phyloP scores from a whole-genome alignment of 2,888 invertebrate species.

The Allygus modestus region DNA sequence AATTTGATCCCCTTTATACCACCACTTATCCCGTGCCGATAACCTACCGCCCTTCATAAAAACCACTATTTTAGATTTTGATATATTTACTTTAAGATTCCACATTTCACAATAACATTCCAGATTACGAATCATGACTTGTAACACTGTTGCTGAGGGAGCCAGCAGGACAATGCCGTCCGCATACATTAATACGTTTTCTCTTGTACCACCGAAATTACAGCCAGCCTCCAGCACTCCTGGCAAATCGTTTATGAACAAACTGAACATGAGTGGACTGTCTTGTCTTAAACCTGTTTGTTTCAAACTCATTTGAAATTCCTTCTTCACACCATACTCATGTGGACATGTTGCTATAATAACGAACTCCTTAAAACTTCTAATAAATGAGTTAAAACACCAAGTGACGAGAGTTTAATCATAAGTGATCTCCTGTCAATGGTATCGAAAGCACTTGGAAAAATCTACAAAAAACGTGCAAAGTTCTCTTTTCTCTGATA shows the following conservation, averaged over 20 bases:
- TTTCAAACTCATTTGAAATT: constrained; percentile 57
- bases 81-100: constrained; percentile 67
- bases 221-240: constrained; percentile 62
- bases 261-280: constrained; percentile 59
- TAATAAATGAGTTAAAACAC: constrained; percentile 53
- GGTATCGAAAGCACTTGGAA: constrained; percentile 55
- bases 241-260: constrained; percentile 63
- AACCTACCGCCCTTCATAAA: constrained; percentile 66
- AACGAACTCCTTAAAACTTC: background rate
- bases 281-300: constrained; percentile 62
- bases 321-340: constrained; percentile 52
- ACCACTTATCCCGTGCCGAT: constrained; percentile 49
- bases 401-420: constrained; percentile 41
- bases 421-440: constrained; percentile 56
- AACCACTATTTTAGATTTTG: constrained; percentile 68
- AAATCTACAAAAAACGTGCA: constrained; percentile 64
- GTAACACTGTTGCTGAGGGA: too few relatives aligned
- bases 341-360: background rate
- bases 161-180: constrained; percentile 67
- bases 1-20: constrained; percentile 56
- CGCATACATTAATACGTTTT: constrained; percentile 65
- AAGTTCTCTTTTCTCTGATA: background rate
- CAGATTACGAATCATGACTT: too few relatives aligned
- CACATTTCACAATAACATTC: too few relatives aligned
- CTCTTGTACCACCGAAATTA: constrained; percentile 55